Percentiles rank a stretch among this genome's conserved stretches.
phyloP scores from a whole-genome alignment of 2,113 vertebrate species.

The Capreolus pygargus region DNA sequence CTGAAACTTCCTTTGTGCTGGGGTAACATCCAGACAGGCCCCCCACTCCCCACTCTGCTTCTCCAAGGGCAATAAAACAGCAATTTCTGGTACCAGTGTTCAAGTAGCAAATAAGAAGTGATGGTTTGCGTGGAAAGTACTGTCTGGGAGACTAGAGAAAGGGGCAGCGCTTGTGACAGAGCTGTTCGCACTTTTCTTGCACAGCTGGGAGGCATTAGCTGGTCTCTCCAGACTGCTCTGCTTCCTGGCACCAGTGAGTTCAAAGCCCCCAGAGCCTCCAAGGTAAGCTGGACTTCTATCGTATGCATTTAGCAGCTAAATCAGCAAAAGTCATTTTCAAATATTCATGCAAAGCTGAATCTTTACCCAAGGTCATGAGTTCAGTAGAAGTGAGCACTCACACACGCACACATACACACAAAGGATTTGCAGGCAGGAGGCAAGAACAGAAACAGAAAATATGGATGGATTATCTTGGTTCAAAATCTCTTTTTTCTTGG shows the following conservation, averaged over 20 bases:
- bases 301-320: conserved; percentile 74
- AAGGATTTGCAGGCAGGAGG: background rate
- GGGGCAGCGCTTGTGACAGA: conserved; percentile 83
- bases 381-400: conserved; percentile 54
- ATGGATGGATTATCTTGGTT: background rate
- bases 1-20: conserved; percentile 73
- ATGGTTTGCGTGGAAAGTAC: conserved; percentile 77
- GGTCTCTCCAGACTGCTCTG: conserved; percentile 77
- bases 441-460: background rate
- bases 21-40: conserved; percentile 70
- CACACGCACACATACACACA: rapidly evolving
- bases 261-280: conserved; percentile 68
- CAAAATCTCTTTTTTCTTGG: background rate
- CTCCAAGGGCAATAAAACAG: conserved; percentile 80
- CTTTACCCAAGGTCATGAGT: conserved; percentile 76
- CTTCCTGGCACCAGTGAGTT: conserved; percentile 67
- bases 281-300: conserved; percentile 69
- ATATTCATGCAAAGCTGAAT: conserved; percentile 59
- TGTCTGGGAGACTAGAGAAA: conserved; percentile 74
- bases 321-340: conserved; percentile 67
- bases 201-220: conserved; percentile 84
- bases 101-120: conserved; percentile 84
- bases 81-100: conserved; percentile 72
- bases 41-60: conserved; percentile 71
- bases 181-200: conserved; percentile 83